Percentiles rank a stretch among this genome's conserved stretches.
Evolutionary conservation across 2,113 vertebrate species (phyloP).

Genomic region (Dasyurus viverrinus): DNA sequence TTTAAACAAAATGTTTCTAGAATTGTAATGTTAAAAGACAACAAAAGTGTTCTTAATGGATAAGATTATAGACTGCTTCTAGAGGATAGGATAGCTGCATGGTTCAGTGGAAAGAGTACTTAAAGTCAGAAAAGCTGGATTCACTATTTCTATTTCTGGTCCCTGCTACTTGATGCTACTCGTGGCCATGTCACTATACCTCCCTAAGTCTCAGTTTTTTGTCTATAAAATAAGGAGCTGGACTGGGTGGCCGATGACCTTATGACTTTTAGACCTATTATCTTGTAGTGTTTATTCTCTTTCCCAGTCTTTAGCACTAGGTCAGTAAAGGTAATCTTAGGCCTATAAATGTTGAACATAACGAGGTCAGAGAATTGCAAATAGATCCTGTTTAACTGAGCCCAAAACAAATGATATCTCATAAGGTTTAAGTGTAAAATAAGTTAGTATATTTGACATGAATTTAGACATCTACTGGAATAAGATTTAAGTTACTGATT

Average conservation of each 20-base stretch:
- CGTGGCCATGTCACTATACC: not conserved
- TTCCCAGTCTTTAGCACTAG: not conserved
- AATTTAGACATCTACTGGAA: constrained; percentile 38
- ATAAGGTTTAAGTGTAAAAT: not conserved
- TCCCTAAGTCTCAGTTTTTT: not conserved
- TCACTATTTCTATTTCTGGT: not conserved
- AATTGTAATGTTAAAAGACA: not conserved
- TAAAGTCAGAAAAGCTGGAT: not conserved
- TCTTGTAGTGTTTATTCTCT: not conserved
- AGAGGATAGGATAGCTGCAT: not conserved
- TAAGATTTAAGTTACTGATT: not conserved
- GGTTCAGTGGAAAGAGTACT: not conserved
- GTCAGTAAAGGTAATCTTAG: not conserved
- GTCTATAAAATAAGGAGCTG: not conserved
- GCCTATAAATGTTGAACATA: not conserved
- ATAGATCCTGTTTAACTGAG: constrained; percentile 39
- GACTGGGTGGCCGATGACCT: not conserved
- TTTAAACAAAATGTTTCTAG: not conserved
- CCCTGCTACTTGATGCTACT: not conserved
- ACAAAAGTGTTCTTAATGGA: not conserved
- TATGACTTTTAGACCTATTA: not conserved
- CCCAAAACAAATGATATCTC: constrained; percentile 4
- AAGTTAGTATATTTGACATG: constrained; percentile 32
- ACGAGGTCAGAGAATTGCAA: not conserved
- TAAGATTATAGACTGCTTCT: not conserved